phyloP scores from a whole-genome alignment of 1,140 invertebrate genomes.

The Trialeurodes vaporariorum region DNA sequence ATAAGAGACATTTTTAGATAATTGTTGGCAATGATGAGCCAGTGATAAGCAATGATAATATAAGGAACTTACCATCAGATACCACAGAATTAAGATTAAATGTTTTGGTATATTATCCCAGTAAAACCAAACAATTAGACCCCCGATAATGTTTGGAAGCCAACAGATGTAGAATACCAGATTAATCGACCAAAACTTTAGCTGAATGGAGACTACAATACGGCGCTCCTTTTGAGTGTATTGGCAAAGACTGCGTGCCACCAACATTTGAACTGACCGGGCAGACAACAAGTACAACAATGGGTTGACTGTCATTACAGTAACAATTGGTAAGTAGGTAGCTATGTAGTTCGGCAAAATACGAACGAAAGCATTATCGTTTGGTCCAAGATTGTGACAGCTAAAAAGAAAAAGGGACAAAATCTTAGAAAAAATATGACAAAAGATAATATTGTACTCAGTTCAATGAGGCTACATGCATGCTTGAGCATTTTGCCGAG shows the following conservation, averaged over 20 bases:
- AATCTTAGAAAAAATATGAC: no score
- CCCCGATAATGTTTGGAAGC: constrained; percentile 67
- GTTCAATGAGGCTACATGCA: no score
- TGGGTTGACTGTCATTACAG: constrained; percentile 64
- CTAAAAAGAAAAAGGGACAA: constrained; percentile 41
- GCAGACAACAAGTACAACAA: constrained; percentile 53
- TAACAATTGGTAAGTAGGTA: constrained; percentile 56
- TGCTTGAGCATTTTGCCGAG: no score
- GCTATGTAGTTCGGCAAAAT: constrained; percentile 66
- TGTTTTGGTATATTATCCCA: constrained; percentile 57
- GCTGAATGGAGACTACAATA: constrained; percentile 41
- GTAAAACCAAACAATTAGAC: constrained; percentile 57
- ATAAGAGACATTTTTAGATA: constrained; percentile 10
- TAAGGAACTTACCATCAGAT: constrained; percentile 54
- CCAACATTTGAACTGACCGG: constrained; percentile 46
- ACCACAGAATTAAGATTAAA: constrained; percentile 58
- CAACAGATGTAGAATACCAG: constrained; percentile 68
- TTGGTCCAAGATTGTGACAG: constrained; percentile 50
- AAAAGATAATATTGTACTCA: no score
- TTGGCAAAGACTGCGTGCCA: constrained; percentile 43
- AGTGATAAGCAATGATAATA: neutral
- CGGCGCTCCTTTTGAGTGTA: constrained; percentile 53
- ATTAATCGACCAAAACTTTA: constrained; percentile 55
- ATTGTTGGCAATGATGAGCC: neutral
- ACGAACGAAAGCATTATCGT: constrained; percentile 44